Evolutionary conservation across 2,113 vertebrate species (phyloP).

Genomic region (Panthera uncia): DNA sequence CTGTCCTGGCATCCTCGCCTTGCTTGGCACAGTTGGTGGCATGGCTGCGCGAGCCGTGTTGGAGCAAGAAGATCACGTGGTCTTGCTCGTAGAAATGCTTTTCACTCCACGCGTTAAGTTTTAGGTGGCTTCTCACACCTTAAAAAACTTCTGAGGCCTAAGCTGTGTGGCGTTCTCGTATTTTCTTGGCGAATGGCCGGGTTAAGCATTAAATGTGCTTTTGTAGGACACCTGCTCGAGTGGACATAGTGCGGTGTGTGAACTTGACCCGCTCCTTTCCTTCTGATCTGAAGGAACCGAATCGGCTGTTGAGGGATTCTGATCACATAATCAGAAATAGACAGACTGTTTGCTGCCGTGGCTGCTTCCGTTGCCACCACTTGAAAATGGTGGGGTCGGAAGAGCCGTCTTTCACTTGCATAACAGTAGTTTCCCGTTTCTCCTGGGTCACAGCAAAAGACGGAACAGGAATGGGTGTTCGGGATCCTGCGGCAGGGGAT

Average conservation of each 20-base stretch:
- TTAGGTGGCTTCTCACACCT: neutral
- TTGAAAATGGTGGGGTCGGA: neutral
- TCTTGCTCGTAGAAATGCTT: accelerated
- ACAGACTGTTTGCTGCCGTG: neutral
- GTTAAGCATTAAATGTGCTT: no score
- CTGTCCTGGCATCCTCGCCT: accelerated
- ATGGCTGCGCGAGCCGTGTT: neutral
- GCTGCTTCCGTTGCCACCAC: neutral
- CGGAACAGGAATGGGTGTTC: conserved; percentile 92
- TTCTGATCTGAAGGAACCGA: neutral
- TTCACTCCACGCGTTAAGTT: accelerated
- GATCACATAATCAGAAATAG: neutral
- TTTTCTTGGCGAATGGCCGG: neutral
- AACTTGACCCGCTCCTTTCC: neutral
- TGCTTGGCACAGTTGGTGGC: accelerated
- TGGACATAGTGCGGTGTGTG: neutral
- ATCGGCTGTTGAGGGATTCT: neutral
- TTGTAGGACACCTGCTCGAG: neutral
- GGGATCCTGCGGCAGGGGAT: conserved; percentile 90
- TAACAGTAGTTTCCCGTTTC: neutral
- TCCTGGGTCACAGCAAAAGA: conserved; percentile 86
- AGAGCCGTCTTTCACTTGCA: accelerated
- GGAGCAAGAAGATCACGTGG: accelerated
- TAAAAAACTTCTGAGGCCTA: neutral
- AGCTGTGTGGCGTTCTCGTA: accelerated